phyloP scores from a whole-genome alignment of 2,797 vertebrate species.

The Spea hammondii region DNA sequence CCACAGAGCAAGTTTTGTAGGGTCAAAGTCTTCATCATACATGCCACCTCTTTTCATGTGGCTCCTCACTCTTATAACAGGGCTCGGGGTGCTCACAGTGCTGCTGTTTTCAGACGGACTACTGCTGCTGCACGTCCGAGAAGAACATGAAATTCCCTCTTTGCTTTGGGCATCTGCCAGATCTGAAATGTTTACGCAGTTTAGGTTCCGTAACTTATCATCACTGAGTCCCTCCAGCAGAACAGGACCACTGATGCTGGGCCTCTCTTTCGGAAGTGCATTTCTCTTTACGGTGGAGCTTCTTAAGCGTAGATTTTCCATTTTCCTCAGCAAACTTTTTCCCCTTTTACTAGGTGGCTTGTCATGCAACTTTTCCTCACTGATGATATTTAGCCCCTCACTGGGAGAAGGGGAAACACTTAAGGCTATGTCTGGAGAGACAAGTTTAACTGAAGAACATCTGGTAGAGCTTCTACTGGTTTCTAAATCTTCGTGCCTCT shows the following conservation, averaged over 20 bases:
- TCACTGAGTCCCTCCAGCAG: constrained; percentile 69
- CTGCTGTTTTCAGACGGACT: constrained; percentile 76
- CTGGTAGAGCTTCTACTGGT: constrained; percentile 70
- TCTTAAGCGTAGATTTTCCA: constrained; percentile 78
- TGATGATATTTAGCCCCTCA: constrained; percentile 59
- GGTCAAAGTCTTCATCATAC: constrained; percentile 55
- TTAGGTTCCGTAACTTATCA: constrained; percentile 69
- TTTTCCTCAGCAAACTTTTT: constrained; percentile 76
- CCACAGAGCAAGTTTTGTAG: constrained; percentile 49
- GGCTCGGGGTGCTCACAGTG: constrained; percentile 73
- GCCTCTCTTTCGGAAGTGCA: constrained; percentile 56
- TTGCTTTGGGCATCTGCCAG: constrained; percentile 55
- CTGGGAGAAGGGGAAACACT: constrained; percentile 65
- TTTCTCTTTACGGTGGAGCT: constrained; percentile 59
- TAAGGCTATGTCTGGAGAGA: constrained; percentile 64
- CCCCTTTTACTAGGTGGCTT: constrained; percentile 70
- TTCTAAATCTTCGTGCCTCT: constrained; percentile 61
- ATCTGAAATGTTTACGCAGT: constrained; percentile 65
- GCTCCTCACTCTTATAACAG: constrained; percentile 67
- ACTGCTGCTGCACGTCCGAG: constrained; percentile 64
- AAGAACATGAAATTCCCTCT: constrained; percentile 61
- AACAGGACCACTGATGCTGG: constrained; percentile 69
- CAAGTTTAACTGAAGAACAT: constrained; percentile 65
- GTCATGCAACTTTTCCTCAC: constrained; percentile 65
- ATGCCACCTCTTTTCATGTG: constrained; percentile 65